Evolutionary conservation across 2,113 vertebrate genomes (phyloP).

Genomic region (Cyphomyrus plagiostoma): DNA sequence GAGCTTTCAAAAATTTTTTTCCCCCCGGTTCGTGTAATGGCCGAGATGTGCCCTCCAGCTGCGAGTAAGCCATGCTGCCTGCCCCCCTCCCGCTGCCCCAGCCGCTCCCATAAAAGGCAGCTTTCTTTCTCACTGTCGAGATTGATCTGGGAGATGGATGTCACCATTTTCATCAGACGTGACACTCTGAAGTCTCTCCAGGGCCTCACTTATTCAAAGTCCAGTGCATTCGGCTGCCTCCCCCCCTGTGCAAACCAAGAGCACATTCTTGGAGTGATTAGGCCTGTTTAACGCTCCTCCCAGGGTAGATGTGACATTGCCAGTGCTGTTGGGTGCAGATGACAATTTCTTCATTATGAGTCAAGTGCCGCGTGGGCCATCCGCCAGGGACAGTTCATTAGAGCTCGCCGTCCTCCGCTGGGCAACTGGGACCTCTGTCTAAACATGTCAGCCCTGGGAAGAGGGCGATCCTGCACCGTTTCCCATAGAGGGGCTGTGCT

Average conservation of each 20-base stretch:
- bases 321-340: slow-evolving; percentile 25
- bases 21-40: slow-evolving; percentile 26
- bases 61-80: slow-evolving; percentile 14
- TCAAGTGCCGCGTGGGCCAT: background rate
- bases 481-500: background rate
- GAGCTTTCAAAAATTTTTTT: slow-evolving; percentile 26
- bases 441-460: background rate
- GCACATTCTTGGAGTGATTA: slow-evolving; percentile 47
- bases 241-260: slow-evolving; percentile 28
- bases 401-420: background rate
- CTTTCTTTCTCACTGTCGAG: slow-evolving; percentile 34
- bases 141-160: slow-evolving; percentile 40
- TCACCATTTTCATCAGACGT: slow-evolving; percentile 40
- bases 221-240: slow-evolving; percentile 27
- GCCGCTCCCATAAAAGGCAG: slow-evolving; percentile 8
- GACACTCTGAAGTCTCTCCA: slow-evolving; percentile 37
- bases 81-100: background rate
- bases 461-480: background rate
- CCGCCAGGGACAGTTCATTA: background rate
- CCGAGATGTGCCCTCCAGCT: slow-evolving; percentile 33
- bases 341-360: slow-evolving; percentile 14
- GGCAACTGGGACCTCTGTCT: background rate
- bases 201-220: slow-evolving; percentile 43
- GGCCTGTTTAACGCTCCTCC: slow-evolving; percentile 44
- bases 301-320: slow-evolving; percentile 33